These are phyloP conservation scores for Sarcoramphus papa DNA, from an alignment of 2,797 vertebrate genomes.

Conservation along the genomic window DNA sequence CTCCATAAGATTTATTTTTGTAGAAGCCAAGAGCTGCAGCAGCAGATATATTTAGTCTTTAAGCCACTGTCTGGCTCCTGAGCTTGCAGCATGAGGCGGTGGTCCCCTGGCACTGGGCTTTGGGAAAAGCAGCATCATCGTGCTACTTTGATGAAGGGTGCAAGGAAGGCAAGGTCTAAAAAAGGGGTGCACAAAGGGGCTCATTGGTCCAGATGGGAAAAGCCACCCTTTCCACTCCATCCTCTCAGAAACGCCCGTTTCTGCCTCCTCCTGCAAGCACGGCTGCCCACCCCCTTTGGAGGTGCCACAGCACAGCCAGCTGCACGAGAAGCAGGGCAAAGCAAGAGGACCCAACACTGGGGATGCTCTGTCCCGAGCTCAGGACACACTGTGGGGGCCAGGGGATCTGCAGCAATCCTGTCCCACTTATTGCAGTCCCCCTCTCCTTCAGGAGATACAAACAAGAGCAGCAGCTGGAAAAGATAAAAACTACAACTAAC, in stretches of 20 bases:
- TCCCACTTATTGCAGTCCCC: not conserved
- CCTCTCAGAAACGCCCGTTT: accelerated
- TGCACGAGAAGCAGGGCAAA: not conserved
- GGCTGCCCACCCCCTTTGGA: not conserved
- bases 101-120: not conserved
- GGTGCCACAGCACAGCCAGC: not conserved
- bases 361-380: not conserved
- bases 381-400: too few relatives aligned
- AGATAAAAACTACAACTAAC: not conserved
- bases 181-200: not conserved
- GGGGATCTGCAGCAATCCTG: not conserved
- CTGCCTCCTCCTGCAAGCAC: not conserved
- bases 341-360: not conserved
- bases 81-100: not conserved
- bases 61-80: not conserved
- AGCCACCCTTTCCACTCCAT: not conserved
- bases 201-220: not conserved
- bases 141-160: not conserved
- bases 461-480: not conserved
- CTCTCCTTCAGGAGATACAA: not conserved
- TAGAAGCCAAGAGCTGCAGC: slow-evolving; percentile 8
- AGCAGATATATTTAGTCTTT: slow-evolving; percentile 9
- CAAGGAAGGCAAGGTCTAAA: not conserved
- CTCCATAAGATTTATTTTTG: not conserved
- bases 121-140: not conserved